phyloP scores from a whole-genome alignment of 2,113 vertebrate species.

The Leiothrix lutea region DNA sequence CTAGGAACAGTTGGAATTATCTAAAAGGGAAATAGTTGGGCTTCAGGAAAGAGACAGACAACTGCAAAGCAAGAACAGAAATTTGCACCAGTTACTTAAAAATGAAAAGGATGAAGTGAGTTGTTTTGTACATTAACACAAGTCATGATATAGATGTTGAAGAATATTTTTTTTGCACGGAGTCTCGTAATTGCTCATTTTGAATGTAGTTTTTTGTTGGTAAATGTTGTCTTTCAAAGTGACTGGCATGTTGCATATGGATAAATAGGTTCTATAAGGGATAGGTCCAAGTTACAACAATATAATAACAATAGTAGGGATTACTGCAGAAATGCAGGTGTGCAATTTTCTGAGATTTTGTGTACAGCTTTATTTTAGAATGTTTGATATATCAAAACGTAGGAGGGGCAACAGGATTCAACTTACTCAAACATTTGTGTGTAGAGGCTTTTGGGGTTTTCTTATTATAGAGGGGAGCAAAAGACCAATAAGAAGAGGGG shows the following conservation, averaged over 20 bases:
- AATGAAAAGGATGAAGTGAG: constrained; percentile 96
- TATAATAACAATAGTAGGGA: background rate
- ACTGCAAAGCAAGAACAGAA: constrained; percentile 90
- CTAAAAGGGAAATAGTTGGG: constrained; percentile 87
- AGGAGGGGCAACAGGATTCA: background rate
- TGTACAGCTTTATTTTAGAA: background rate
- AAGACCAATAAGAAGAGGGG: background rate
- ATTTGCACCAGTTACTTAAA: constrained; percentile 91
- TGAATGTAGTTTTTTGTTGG: background rate
- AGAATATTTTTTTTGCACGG: background rate
- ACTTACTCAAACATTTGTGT: background rate
- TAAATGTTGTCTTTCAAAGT: background rate
- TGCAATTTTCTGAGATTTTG: background rate
- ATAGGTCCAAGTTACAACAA: background rate
- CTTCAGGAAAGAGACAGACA: constrained; percentile 93
- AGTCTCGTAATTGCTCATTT: background rate
- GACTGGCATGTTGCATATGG: background rate
- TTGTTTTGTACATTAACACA: background rate
- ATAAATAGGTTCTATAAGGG: background rate
- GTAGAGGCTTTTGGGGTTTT: background rate
- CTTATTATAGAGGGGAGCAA: background rate
- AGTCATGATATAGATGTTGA: background rate
- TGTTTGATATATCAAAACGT: background rate
- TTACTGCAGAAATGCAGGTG: background rate
- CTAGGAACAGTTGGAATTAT: constrained; percentile 92